phyloP scores from a whole-genome alignment of 2,113 vertebrate species.

The Athene noctua region DNA sequence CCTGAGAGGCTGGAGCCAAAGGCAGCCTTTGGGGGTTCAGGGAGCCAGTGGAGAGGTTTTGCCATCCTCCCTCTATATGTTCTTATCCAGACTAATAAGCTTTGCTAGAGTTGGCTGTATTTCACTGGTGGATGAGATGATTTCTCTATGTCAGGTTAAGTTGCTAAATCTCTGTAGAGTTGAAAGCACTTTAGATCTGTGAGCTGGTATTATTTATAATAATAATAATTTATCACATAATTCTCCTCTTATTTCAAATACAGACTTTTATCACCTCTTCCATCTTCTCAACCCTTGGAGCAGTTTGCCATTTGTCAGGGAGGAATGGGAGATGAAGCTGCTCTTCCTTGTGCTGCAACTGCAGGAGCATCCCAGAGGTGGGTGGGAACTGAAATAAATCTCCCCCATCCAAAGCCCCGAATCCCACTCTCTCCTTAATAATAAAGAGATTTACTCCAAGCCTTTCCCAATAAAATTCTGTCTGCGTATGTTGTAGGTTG shows the following conservation, averaged over 20 bases:
- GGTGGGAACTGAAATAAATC: slow-evolving; percentile 34
- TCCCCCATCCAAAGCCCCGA: not conserved
- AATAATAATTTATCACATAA: not conserved
- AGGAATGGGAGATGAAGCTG: not conserved
- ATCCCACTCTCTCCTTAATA: not conserved
- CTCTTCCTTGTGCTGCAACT: not conserved
- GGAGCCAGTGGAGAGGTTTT: not conserved
- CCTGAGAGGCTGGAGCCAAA: not conserved
- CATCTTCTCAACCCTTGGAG: not conserved
- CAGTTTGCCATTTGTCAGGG: slow-evolving; percentile 34
- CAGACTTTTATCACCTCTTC: not conserved
- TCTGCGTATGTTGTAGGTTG: accelerated
- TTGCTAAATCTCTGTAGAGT: not conserved
- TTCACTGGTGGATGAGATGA: not conserved
- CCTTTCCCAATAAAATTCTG: not conserved
- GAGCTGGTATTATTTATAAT: not conserved
- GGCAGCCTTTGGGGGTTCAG: not conserved
- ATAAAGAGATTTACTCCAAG: not conserved
- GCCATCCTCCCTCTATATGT: not conserved
- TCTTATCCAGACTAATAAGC: not conserved
- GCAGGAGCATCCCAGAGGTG: not conserved
- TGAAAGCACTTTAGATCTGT: not conserved
- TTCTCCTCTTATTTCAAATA: not conserved
- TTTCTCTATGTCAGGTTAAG: not conserved
- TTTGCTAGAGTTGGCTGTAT: not conserved